phyloP scores from a whole-genome alignment of 2,888 invertebrate species.

The Athripsodes cinereus region DNA sequence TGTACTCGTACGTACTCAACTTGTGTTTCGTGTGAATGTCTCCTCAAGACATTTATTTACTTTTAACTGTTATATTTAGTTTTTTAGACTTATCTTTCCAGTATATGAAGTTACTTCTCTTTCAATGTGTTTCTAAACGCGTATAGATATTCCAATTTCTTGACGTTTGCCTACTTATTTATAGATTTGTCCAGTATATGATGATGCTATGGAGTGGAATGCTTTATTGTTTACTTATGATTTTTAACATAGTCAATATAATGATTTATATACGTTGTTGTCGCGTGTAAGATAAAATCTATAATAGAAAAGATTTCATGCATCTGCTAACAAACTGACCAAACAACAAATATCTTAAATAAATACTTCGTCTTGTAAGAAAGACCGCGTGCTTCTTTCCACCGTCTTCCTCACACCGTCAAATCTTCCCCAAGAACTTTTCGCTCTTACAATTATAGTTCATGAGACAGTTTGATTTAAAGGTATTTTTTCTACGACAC shows the following conservation, averaged over 20 bases:
- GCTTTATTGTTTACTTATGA: too few relatives aligned
- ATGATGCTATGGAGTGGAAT: too few relatives aligned
- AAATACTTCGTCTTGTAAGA: slow-evolving; percentile 16
- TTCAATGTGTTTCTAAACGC: too few relatives aligned
- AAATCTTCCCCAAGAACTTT: neutral
- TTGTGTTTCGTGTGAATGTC: too few relatives aligned
- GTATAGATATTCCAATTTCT: too few relatives aligned
- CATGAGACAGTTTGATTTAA: neutral
- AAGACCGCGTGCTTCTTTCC: slow-evolving; percentile 18
- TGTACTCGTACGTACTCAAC: slow-evolving; percentile 8
- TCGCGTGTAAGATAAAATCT: slow-evolving; percentile 12
- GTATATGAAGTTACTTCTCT: too few relatives aligned
- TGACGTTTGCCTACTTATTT: too few relatives aligned
- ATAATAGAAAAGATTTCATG: slow-evolving; percentile 17
- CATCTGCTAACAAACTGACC: slow-evolving; percentile 23
- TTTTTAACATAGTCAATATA: too few relatives aligned
- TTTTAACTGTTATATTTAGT: too few relatives aligned
- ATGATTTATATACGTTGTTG: neutral
- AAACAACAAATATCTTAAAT: slow-evolving; percentile 20
- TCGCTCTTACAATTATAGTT: neutral
- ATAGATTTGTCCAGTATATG: too few relatives aligned
- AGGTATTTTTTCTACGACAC: neutral
- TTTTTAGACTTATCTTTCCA: too few relatives aligned
- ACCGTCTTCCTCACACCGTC: neutral
- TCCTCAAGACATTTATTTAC: too few relatives aligned